phyloP scores from a whole-genome alignment of 2,888 invertebrate genomes.

The Drosophila rellima region DNA sequence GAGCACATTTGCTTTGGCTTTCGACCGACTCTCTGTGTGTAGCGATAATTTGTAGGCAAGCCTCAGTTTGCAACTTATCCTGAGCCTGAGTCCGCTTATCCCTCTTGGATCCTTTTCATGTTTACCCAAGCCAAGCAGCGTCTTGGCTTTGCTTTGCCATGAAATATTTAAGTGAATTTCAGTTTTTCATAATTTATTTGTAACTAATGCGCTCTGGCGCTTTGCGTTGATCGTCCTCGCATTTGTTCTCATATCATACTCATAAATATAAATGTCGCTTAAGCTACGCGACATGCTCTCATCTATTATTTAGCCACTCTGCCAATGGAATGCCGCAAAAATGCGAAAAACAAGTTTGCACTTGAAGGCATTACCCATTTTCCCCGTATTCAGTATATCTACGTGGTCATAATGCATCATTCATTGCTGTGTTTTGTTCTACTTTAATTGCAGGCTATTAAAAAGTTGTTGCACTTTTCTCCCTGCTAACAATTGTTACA shows the following conservation, averaged over 20 bases:
- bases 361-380: not conserved
- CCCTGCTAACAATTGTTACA: slow-evolving; percentile 39
- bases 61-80: slow-evolving; percentile 16
- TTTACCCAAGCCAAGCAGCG: slow-evolving; percentile 30
- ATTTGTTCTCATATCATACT: slow-evolving; percentile 54
- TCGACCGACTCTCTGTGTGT: slow-evolving; percentile 30
- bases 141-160: slow-evolving; percentile 54
- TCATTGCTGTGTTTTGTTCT: slow-evolving; percentile 21
- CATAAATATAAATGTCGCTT: slow-evolving; percentile 64
- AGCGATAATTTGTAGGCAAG: slow-evolving; percentile 73
- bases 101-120: slow-evolving; percentile 57
- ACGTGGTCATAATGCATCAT: slow-evolving; percentile 35
- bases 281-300: slow-evolving; percentile 60
- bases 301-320: slow-evolving; percentile 65
- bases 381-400: not conserved
- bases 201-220: slow-evolving; percentile 68
- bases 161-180: slow-evolving; percentile 76
- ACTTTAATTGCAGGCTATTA: slow-evolving; percentile 71
- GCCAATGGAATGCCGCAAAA: slow-evolving; percentile 15
- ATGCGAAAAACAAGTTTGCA: slow-evolving; percentile 7
- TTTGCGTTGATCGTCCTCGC: slow-evolving; percentile 57
- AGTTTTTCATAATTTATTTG: slow-evolving; percentile 71
- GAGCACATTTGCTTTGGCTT: slow-evolving; percentile 43
- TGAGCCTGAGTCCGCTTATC: slow-evolving; percentile 46
- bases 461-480: slow-evolving; percentile 72